Evolutionary conservation across 1,140 invertebrate genomes (phyloP).

Genomic region (Solen grandis): DNA sequence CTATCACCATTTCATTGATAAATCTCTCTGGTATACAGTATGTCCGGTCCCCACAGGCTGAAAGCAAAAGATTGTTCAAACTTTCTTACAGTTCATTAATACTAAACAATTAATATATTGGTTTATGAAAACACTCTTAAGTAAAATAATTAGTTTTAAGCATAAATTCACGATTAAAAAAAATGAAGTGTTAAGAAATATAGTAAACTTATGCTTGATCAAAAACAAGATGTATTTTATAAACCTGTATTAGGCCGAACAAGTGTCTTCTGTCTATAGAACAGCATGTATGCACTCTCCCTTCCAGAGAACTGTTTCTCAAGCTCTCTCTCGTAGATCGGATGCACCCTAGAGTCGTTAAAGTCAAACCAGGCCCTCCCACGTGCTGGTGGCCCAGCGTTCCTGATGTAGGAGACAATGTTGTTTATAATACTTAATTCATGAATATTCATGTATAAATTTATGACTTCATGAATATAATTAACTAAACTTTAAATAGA

Average conservation of each 20-base stretch:
- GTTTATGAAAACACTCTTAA: too few species aligned
- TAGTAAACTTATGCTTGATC: too few species aligned
- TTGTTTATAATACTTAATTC: background rate
- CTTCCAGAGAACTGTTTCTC: constrained; percentile 78
- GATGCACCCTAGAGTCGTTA: constrained; percentile 75
- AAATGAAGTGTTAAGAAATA: too few species aligned
- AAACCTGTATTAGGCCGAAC: constrained; percentile 67
- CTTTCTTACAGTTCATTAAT: too few species aligned
- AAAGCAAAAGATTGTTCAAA: constrained; percentile 27
- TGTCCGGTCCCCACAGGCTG: constrained; percentile 58
- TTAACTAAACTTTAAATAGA: too few species aligned
- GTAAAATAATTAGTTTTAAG: too few species aligned
- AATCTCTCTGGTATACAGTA: constrained; percentile 63
- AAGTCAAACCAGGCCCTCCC: constrained; percentile 79
- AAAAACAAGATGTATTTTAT: too few species aligned
- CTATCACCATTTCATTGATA: constrained; percentile 57
- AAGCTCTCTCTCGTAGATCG: constrained; percentile 74
- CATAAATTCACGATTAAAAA: too few species aligned
- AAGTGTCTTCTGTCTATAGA: constrained; percentile 73
- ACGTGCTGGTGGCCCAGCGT: constrained; percentile 1
- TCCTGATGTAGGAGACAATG: background rate
- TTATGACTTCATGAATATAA: too few species aligned
- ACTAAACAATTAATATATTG: too few species aligned
- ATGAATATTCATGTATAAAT: background rate
- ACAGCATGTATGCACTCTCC: constrained; percentile 81